Evolutionary conservation across 2,888 invertebrate species (phyloP).

Genomic region (Eudemis profundana): DNA sequence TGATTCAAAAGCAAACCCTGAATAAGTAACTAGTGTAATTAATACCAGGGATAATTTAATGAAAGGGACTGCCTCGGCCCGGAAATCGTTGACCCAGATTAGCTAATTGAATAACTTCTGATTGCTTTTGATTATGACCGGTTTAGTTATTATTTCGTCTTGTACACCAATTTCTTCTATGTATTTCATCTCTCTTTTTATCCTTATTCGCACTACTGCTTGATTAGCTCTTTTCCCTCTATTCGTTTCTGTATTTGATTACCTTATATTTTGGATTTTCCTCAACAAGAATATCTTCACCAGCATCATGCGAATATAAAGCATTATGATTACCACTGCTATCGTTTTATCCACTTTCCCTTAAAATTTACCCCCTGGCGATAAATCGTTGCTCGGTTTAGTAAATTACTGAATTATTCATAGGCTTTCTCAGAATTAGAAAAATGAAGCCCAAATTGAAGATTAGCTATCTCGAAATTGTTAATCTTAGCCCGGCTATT

Average conservation of each 20-base stretch:
- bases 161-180: not conserved
- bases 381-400: not conserved
- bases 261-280: too few species aligned
- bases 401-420: conserved; percentile 33
- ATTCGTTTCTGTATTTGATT: too few species aligned
- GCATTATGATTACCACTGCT: not conserved
- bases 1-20: conserved; percentile 7
- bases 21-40: conserved; percentile 26
- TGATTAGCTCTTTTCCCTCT: too few species aligned
- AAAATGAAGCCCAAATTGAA: conserved; percentile 32
- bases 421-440: conserved; percentile 17
- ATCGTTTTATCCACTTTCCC: not conserved
- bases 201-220: not conserved
- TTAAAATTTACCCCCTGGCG: conserved; percentile 3
- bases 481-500: conserved; percentile 22
- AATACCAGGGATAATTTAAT: conserved; percentile 30
- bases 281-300: too few species aligned
- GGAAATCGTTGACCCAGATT: conserved; percentile 27
- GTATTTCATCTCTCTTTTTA: too few species aligned
- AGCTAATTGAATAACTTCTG: conserved; percentile 36
- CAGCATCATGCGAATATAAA: too few species aligned
- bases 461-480: conserved; percentile 31
- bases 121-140: conserved; percentile 25
- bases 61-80: conserved; percentile 19
- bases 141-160: not conserved